These are phyloP conservation scores for Mesaphorura yosii DNA, from an alignment of 1,140 invertebrate species.

Conservation along the genomic window DNA sequence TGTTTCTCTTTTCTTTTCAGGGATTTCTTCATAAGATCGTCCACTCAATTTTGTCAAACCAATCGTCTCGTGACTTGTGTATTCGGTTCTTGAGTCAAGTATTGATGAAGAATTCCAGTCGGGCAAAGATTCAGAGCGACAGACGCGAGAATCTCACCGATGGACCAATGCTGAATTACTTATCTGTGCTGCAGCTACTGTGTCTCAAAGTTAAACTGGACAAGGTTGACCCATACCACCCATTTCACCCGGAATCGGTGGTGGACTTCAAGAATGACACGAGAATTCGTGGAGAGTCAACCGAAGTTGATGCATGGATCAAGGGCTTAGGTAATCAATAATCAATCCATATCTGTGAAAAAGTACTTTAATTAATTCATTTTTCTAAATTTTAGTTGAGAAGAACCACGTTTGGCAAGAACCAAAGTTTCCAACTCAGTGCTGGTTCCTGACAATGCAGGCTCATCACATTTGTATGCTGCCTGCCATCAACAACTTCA, in stretches of 20 bases:
- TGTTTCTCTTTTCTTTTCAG: slow-evolving; percentile 34
- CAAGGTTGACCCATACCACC: slow-evolving; percentile 73
- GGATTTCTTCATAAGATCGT: slow-evolving; percentile 64
- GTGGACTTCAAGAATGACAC: slow-evolving; percentile 73
- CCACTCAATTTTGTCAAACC: slow-evolving; percentile 70
- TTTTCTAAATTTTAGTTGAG: slow-evolving; percentile 10
- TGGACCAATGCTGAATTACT: slow-evolving; percentile 87
- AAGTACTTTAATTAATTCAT: slow-evolving; percentile 4
- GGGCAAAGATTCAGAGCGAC: slow-evolving; percentile 79
- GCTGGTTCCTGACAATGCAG: slow-evolving; percentile 90
- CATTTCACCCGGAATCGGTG: slow-evolving; percentile 66
- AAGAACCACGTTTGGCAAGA: slow-evolving; percentile 52
- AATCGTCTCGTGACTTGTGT: slow-evolving; percentile 57
- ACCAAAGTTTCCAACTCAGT: slow-evolving; percentile 86
- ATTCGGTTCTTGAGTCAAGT: slow-evolving; percentile 65
- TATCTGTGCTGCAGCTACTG: slow-evolving; percentile 77
- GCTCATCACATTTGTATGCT: slow-evolving; percentile 82
- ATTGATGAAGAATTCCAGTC: slow-evolving; percentile 67
- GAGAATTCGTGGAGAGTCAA: slow-evolving; percentile 63
- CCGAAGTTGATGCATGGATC: slow-evolving; percentile 66
- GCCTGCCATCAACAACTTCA: slow-evolving; percentile 77
- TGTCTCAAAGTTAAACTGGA: slow-evolving; percentile 70
- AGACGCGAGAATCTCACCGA: slow-evolving; percentile 73
- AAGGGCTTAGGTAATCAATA: slow-evolving; percentile 46
- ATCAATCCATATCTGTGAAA: neutral